Percentiles rank a stretch among this genome's conserved stretches.
phyloP scores from a whole-genome alignment of 2,113 vertebrate species.

The Oreocharis arfaki region DNA sequence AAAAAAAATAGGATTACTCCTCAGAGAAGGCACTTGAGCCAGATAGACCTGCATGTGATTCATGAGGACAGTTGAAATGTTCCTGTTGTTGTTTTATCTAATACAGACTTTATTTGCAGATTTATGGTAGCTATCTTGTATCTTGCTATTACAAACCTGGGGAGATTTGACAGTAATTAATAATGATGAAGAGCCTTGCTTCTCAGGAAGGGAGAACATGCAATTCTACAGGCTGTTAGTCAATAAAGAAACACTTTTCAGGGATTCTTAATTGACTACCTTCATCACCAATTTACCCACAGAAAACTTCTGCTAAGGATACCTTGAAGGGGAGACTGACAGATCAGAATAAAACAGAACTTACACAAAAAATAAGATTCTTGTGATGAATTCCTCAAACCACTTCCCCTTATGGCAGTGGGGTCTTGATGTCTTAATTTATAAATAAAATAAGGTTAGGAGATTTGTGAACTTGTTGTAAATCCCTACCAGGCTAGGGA shows the following conservation, averaged over 20 bases:
- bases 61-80: not conserved
- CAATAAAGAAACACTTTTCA: conserved; percentile 8
- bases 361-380: not conserved
- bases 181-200: conserved; percentile 6
- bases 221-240: not conserved
- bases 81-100: not conserved
- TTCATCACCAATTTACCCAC: not conserved
- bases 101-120: not conserved
- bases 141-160: not conserved
- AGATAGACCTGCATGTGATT: not conserved
- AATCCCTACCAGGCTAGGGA: not conserved
- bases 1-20: not conserved
- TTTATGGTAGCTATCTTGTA: not conserved
- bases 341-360: not conserved
- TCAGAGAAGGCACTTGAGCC: not conserved
- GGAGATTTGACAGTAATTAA: conserved; percentile 23
- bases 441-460: not conserved
- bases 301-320: not conserved
- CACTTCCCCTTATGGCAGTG: not conserved
- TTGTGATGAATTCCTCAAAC: not conserved
- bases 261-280: not conserved
- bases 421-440: not conserved
- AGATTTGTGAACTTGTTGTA: not conserved
- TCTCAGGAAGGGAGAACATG: not conserved
- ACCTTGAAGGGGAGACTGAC: not conserved